These are phyloP conservation scores for Xestia ashworthii DNA, from an alignment of 2,888 invertebrate species.

Conservation along the genomic window DNA sequence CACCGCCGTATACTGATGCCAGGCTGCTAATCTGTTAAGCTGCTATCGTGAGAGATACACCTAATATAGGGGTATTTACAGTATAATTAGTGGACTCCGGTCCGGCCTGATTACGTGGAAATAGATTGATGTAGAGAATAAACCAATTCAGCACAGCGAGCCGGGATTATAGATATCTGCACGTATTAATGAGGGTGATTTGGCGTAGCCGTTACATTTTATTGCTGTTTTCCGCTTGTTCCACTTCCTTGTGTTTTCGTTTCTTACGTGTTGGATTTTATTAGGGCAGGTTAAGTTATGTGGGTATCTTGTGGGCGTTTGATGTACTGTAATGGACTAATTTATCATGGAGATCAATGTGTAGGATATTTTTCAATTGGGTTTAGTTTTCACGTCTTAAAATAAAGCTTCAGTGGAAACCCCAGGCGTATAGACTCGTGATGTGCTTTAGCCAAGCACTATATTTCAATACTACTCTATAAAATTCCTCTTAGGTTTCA, in stretches of 20 bases:
- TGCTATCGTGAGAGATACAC: constrained; percentile 62
- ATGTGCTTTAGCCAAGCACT: neutral
- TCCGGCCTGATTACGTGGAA: constrained; percentile 64
- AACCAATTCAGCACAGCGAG: constrained; percentile 55
- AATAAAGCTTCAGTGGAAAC: neutral
- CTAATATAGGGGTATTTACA: constrained; percentile 64
- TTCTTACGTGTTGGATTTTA: constrained; percentile 48
- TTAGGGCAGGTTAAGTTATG: constrained; percentile 52
- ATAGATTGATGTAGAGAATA: constrained; percentile 66
- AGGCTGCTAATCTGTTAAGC: constrained; percentile 66
- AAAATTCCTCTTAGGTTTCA: neutral
- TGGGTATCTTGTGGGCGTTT: constrained; percentile 49
- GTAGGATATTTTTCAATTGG: constrained; percentile 22
- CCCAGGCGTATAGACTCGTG: neutral
- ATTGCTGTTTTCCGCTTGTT: constrained; percentile 59
- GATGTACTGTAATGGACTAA: constrained; percentile 55
- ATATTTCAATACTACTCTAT: neutral
- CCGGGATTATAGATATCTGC: constrained; percentile 58
- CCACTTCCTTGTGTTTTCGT: constrained; percentile 48
- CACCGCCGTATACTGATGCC: constrained; percentile 47
- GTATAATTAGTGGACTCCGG: constrained; percentile 65
- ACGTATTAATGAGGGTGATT: constrained; percentile 62
- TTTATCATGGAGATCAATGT: constrained; percentile 39
- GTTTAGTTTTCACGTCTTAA: neutral
- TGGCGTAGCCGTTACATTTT: constrained; percentile 54